phyloP scores from a whole-genome alignment of 2,888 invertebrate species.

The Synergus gifuensis region DNA sequence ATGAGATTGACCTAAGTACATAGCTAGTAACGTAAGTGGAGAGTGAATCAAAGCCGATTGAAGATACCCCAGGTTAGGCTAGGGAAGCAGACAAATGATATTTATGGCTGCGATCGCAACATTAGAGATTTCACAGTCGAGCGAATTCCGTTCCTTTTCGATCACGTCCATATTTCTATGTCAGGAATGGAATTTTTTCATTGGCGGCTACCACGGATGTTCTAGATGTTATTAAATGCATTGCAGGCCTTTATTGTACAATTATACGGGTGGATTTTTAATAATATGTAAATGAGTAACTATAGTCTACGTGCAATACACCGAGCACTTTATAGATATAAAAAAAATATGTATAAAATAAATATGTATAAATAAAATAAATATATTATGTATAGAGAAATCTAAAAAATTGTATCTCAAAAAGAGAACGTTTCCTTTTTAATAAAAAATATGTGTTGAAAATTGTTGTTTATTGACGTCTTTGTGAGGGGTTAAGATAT shows the following conservation, averaged over 20 bases:
- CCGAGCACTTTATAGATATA: not conserved
- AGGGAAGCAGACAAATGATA: constrained; percentile 6
- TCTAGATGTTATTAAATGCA: not conserved
- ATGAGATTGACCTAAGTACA: constrained; percentile 36
- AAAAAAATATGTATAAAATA: not conserved
- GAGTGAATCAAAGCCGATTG: constrained; percentile 8
- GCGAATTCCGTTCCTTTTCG: constrained; percentile 11
- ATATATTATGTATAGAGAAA: not conserved
- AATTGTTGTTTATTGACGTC: not conserved
- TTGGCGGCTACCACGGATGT: not conserved
- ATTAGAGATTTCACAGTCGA: constrained; percentile 9
- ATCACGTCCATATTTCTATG: constrained; percentile 14
- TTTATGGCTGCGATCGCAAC: constrained; percentile 8
- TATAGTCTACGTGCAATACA: not conserved
- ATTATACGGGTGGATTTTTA: not conserved
- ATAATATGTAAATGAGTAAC: not conserved
- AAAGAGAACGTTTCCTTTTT: not conserved
- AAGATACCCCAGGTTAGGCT: constrained; percentile 27
- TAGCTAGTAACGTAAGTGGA: constrained; percentile 11
- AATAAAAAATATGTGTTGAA: not conserved
- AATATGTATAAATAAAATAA: no score
- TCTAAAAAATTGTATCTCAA: not conserved
- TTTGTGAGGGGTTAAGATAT: not conserved
- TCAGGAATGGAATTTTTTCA: not conserved
- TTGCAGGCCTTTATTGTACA: constrained; percentile 1